phyloP scores from a whole-genome alignment of 2,113 vertebrate species.

The Scomber japonicus region DNA sequence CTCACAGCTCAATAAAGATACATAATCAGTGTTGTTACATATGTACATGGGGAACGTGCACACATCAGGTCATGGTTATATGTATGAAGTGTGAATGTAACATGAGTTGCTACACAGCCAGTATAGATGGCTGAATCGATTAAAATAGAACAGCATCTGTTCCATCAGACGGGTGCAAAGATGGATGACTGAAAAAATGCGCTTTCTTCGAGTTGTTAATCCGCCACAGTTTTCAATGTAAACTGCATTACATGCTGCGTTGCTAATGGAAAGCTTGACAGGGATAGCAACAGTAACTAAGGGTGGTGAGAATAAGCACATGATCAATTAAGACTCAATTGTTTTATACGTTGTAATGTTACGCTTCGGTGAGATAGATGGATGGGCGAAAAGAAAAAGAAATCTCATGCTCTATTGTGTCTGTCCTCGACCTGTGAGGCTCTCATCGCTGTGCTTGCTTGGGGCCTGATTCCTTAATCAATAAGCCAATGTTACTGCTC shows the following conservation, averaged over 20 bases:
- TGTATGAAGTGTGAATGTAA: too few relatives aligned
- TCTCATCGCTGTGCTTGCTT: conserved; percentile 25
- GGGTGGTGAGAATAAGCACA: background rate
- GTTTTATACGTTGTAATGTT: background rate
- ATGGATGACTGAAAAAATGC: too few relatives aligned
- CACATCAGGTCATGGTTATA: too few relatives aligned
- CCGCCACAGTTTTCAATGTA: background rate
- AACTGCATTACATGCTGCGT: background rate
- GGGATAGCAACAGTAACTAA: background rate
- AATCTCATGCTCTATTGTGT: conserved; percentile 28
- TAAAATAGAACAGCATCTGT: too few relatives aligned
- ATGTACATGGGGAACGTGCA: too few relatives aligned
- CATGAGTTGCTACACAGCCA: too few relatives aligned
- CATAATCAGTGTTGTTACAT: too few relatives aligned
- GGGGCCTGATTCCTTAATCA: conserved; percentile 67
- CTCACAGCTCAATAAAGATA: too few relatives aligned
- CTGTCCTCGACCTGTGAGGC: background rate
- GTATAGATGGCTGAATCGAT: too few relatives aligned
- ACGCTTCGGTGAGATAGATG: background rate
- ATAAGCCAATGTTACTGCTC: conserved; percentile 63
- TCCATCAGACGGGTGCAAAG: too few relatives aligned
- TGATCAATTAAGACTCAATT: conserved; percentile 2
- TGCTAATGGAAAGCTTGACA: background rate
- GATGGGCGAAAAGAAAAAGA: background rate
- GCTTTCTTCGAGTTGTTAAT: background rate